Evolutionary conservation across 1,140 invertebrate genomes (phyloP), one percentile per base, ranked within the genome.

Genomic region (Drosophila busckii): DNA sequence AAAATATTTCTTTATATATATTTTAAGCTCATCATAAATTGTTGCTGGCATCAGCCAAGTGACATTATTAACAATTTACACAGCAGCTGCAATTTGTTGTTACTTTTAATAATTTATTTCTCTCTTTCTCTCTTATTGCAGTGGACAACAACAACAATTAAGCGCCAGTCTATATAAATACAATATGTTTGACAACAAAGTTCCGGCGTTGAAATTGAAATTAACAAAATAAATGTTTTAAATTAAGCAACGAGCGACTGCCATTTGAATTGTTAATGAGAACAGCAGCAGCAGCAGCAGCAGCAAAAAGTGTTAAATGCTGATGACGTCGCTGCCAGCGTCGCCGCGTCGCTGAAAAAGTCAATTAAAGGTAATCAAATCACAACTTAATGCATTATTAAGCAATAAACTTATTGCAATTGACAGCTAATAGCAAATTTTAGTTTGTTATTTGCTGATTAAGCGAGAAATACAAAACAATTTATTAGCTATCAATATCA

Each of bases 351-450:
- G 75, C 69, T 80, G 65, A 83, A 82, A n/a, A 82, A 82, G 76
- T 82, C 69, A 82, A 82, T 82, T 82, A 82, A 82, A 82, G 75
- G 75, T 82, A 82, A 82, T 82, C 70, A 75, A 82, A 82, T 82
- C 76, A 65, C 70, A 70, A 71, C 63, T 68, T 67, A 71, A 80
- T 80, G 63, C 73, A 71, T 78, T 78, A 71, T n/a, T n/a, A n/a
- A n/a, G n/a, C 67, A 71, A 42, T 49, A 41, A 32, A 22, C 34
- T 35, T 19, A 42, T 12, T 35, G 23, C 17, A 34, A 32, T 35
- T 48, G 22, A 48, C 12, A 9, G n/a, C n/a, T n/a, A n/a, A n/a
- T n/a, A n/a, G n/a, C n/a, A n/a, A n/a, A n/a, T n/a, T n/a, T n/a
- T 26, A 17, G 4, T 8, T 9, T n/a, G 15, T 28, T 37, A 62